A percentile compares a stretch with the other conserved stretches of the same genome.
Conservation (phyloP, 2,888 invertebrate species). For the Caenorhabditis angaria region DNA sequence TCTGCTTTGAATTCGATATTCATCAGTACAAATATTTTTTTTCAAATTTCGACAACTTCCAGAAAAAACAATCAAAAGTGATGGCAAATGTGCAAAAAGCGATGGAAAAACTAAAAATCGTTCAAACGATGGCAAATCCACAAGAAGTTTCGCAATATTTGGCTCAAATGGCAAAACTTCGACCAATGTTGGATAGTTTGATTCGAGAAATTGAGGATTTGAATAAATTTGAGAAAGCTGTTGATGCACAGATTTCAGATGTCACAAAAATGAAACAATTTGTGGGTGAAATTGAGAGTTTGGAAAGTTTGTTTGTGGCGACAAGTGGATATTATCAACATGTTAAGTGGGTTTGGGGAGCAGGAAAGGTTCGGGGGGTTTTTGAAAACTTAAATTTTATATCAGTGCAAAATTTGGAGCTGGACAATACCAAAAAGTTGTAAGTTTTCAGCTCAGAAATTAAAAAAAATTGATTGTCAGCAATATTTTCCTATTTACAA, state of each 20-base stretch:
- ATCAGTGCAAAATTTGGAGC: not conserved
- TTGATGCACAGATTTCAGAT: slow-evolving; percentile 50
- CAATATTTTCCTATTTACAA: too few relatives aligned
- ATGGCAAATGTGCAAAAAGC: slow-evolving; percentile 46
- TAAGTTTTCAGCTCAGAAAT: too few relatives aligned
- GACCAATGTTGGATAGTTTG: slow-evolving; percentile 53
- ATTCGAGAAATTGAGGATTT: slow-evolving; percentile 57
- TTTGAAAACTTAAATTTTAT: too few relatives aligned
- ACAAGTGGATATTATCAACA: slow-evolving; percentile 58
- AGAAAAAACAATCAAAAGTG: slow-evolving; percentile 55
- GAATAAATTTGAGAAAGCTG: slow-evolving; percentile 61
- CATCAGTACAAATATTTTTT: slow-evolving; percentile 5
- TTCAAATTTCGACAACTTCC: slow-evolving; percentile 13
- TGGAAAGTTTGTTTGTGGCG: slow-evolving; percentile 58
- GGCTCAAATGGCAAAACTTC: slow-evolving; percentile 46
- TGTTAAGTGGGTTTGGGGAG: slow-evolving; percentile 49
- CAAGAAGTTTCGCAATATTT: slow-evolving; percentile 45
- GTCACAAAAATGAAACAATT: slow-evolving; percentile 56
- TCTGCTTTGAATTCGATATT: too few relatives aligned
- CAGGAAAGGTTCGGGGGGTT: too few relatives aligned
- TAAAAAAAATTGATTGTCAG: too few relatives aligned
- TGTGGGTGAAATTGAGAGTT: slow-evolving; percentile 50
- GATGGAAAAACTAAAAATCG: slow-evolving; percentile 51
- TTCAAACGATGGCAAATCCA: slow-evolving; percentile 53
- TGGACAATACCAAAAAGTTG: too few relatives aligned